A percentile compares a stretch with the other conserved stretches of the same genome.
These are phyloP conservation scores for Stenopsyche tienmushanensis DNA, from an alignment of 1,140 invertebrate genomes.

Conservation along the genomic window DNA sequence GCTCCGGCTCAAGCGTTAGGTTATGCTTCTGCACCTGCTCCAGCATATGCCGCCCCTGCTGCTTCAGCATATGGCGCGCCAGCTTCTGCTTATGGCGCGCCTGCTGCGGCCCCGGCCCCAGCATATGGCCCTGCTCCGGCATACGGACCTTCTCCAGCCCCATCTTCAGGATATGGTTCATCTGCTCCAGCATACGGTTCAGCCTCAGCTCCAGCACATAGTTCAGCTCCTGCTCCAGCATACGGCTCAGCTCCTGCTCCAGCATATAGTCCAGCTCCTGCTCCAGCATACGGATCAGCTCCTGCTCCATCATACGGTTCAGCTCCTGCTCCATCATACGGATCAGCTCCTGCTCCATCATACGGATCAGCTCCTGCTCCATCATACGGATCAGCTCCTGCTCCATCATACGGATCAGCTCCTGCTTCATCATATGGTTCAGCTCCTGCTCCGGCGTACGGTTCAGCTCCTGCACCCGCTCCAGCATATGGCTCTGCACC, in stretches of 20 bases:
- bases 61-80: constrained; percentile 38
- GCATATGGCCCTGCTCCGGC: constrained; percentile 9
- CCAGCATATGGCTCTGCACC: not conserved
- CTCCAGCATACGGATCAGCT: constrained; percentile 3
- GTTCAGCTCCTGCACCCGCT: not conserved
- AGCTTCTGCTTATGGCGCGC: constrained; percentile 34
- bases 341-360: not conserved
- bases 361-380: constrained; percentile 7
- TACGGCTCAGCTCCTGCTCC: constrained; percentile 26
- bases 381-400: constrained; percentile 3
- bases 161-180: constrained; percentile 24
- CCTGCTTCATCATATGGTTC: constrained; percentile 8
- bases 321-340: not conserved
- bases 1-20: not conserved
- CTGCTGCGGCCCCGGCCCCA: constrained; percentile 16
- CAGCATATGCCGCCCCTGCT: constrained; percentile 18
- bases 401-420: constrained; percentile 1
- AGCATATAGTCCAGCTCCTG: constrained; percentile 6
- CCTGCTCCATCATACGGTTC: not conserved
- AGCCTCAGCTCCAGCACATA: constrained; percentile 18
- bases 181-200: constrained; percentile 24
- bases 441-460: constrained; percentile 4
- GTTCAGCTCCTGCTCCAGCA: constrained; percentile 11
- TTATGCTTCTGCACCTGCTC: not conserved
- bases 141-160: not conserved